Evolutionary conservation across 2,797 vertebrate species (phyloP), one percentile per base, ranked within the genome.

Genomic region (Lepilemur septentrionalis): DNA sequence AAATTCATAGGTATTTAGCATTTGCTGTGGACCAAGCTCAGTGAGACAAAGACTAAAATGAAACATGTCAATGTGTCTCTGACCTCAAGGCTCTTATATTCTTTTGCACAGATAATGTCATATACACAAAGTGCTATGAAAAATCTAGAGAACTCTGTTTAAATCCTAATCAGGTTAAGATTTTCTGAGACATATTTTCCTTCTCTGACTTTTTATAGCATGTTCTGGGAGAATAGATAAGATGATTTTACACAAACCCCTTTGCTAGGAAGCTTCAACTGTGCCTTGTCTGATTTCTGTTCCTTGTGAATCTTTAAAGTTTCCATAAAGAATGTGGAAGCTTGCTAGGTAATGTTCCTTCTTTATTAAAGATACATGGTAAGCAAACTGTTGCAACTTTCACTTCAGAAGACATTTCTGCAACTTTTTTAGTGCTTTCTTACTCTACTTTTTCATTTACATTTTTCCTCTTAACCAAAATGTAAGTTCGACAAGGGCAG

Each of bases 1-100:
- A 96, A 97, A 80, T 96, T 67, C 96, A 41, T 23, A 89, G 4
- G 1, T 69, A 41, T 20, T 75, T 63, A 65, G 0, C 0, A 28
- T 67, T 83, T 94, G 25, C 46, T 63, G 43, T 35, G 32, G 7
- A 48, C 1, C 18, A 32, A 59, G 38, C 5, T 4, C 1, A 1
- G 5, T 72, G 20, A 63, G 43, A 80, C 5, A 92, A 69, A 94
- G 83, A 88, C 89, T 93, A 95, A 91, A 98, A 85, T 35, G 50
- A 79, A 93, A 57, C 1, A 20, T 65, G 63, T 65, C 32, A n/a
- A 65, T 13, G 61, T 2, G 11, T 78, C 25, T 4, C 10, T 79
- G 63, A 95, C 41, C 10, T 76, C 50, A 69, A 82, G 15, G 17
- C 2, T 82, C 41, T 72, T 89, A 35, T 14, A 59, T 79, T 94